These are phyloP conservation scores for Melanotaenia boesemani DNA, from an alignment of 2,797 vertebrate genomes.

Conservation along the genomic window DNA sequence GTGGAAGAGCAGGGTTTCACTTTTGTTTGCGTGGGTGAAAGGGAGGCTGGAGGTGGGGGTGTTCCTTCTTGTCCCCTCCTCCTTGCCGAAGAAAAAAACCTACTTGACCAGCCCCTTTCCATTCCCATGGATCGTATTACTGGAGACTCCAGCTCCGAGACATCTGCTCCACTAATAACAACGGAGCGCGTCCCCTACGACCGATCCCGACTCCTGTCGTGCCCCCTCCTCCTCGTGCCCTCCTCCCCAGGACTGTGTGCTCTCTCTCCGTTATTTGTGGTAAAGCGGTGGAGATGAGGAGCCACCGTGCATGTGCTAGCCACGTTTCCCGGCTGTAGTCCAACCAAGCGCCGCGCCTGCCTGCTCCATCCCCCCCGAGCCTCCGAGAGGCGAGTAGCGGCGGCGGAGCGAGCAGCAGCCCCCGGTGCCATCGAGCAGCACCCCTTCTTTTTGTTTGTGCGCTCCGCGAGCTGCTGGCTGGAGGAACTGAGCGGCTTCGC, in stretches of 20 bases:
- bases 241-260: conserved; percentile 23
- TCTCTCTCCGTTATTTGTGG: conserved; percentile 35
- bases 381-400: conserved; percentile 32
- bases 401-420: conserved; percentile 42
- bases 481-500: conserved; percentile 46
- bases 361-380: conserved; percentile 43
- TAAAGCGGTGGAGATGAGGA: conserved; percentile 54
- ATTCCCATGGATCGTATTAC: conserved; percentile 85
- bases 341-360: conserved; percentile 14
- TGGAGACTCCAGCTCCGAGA: conserved; percentile 66
- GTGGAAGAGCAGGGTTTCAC: conserved; percentile 52
- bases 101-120: conserved; percentile 73
- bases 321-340: conserved; percentile 56
- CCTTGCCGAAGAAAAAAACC: conserved; percentile 22
- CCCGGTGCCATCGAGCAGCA: conserved; percentile 61
- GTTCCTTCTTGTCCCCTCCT: conserved; percentile 66
- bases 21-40: conserved; percentile 67
- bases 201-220: conserved; percentile 40
- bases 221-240: conserved; percentile 26
- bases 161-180: conserved; percentile 74
- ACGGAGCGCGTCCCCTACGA: conserved; percentile 70
- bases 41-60: conserved; percentile 25
- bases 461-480: conserved; percentile 46
- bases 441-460: conserved; percentile 73
- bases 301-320: conserved; percentile 47